These are phyloP conservation scores for Pteropus rufus DNA, from an alignment of 2,797 vertebrate genomes.

Conservation along the genomic window DNA sequence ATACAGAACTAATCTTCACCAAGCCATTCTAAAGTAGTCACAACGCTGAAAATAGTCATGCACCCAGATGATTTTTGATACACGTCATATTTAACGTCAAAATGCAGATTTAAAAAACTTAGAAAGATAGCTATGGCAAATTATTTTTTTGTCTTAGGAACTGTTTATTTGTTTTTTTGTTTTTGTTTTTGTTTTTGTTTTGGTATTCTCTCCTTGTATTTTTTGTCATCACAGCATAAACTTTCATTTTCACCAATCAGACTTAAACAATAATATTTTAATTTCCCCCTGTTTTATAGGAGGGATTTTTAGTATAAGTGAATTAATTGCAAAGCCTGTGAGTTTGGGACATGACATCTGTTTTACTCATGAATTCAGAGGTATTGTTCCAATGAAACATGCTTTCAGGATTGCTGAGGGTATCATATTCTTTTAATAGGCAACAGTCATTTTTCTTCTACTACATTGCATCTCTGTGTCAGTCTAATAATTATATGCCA, in stretches of 20 bases:
- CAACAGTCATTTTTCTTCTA: slow-evolving; percentile 72
- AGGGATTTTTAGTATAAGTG: slow-evolving; percentile 44
- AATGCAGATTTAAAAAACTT: neutral
- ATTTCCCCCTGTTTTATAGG: neutral
- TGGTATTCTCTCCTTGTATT: neutral
- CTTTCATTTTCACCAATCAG: slow-evolving; percentile 23
- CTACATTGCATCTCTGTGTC: slow-evolving; percentile 61
- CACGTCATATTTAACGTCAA: neutral
- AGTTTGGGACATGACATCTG: slow-evolving; percentile 42
- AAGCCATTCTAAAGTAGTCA: neutral
- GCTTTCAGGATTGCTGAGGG: slow-evolving; percentile 41
- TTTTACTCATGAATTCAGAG: slow-evolving; percentile 31
- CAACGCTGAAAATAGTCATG: neutral
- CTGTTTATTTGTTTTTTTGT: neutral
- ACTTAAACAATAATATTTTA: slow-evolving; percentile 13
- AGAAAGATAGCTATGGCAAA: neutral
- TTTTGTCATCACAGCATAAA: neutral
- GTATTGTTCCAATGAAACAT: slow-evolving; percentile 63
- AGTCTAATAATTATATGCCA: slow-evolving; percentile 66
- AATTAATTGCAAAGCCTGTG: neutral
- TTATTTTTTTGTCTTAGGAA: neutral
- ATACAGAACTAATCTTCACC: neutral
- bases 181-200: neutral
- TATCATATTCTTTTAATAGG: slow-evolving; percentile 65
- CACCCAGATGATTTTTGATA: neutral